These are phyloP conservation scores for Clytia hemisphaerica DNA, from an alignment of 30 jellyfish, hydroid and myxozoan genomes.

Conservation along the genomic window DNA sequence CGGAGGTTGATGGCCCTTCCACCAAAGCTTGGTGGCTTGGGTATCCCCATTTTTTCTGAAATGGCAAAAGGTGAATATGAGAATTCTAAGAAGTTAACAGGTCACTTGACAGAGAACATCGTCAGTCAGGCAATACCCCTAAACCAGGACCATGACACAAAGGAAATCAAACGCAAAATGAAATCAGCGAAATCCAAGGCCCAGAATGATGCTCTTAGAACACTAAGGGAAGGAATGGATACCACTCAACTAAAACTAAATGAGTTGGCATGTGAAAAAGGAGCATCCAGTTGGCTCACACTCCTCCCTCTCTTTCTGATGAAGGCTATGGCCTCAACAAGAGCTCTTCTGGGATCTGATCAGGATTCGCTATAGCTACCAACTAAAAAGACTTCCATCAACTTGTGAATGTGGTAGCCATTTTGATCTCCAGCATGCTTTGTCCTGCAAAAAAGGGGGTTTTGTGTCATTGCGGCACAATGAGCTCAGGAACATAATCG, in stretches of 20 bases:
- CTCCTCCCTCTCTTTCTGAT: no score
- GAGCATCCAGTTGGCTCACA: no score
- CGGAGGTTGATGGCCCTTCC: slow-evolving; percentile 3
- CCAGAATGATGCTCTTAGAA: slow-evolving; percentile 8
- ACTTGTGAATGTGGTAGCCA: no score
- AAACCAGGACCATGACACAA: slow-evolving; percentile 19
- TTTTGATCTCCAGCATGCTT: no score
- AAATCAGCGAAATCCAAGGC: slow-evolving; percentile 11
- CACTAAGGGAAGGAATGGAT: slow-evolving; percentile 17
- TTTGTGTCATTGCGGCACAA: slow-evolving; percentile 14
- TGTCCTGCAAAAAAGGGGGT: slow-evolving; percentile 33
- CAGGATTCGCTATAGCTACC: no score
- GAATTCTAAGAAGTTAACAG: neutral
- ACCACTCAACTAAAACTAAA: no score
- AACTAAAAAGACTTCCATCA: no score
- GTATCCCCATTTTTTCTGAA: no score
- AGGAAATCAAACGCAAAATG: neutral
- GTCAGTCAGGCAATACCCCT: slow-evolving; percentile 2
- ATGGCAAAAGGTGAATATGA: slow-evolving; percentile 13
- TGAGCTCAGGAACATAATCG: slow-evolving; percentile 26
- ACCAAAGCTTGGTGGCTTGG: no score
- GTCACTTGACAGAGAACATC: slow-evolving; percentile 1
- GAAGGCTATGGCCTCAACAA: no score
- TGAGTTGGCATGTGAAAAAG: no score
- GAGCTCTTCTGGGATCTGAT: no score